Conservation (phyloP, 2,797 vertebrate genomes). For the Silurus lanzhouensis region DNA sequence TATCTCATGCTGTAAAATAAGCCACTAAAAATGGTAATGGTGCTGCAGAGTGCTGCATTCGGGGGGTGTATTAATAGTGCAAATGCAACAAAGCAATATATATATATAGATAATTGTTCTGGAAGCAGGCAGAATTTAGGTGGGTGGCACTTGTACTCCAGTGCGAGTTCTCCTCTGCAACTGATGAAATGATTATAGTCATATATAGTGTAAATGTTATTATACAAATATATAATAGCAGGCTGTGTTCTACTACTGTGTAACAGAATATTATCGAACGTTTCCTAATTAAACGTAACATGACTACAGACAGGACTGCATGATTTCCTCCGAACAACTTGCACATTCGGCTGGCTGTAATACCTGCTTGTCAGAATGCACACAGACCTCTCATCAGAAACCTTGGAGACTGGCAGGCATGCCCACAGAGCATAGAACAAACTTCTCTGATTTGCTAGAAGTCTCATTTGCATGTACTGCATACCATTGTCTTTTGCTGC, state of each 20-base stretch:
- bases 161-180: not conserved
- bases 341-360: not conserved
- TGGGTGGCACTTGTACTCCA: conserved; percentile 6
- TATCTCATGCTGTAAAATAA: not conserved
- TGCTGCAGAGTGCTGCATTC: conserved; percentile 14
- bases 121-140: not conserved
- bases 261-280: not conserved
- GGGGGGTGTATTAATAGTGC: not conserved
- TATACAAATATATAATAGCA: not conserved
- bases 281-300: not conserved
- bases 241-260: not conserved
- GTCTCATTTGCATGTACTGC: conserved; percentile 26
- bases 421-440: not conserved
- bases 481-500: conserved; percentile 17
- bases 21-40: conserved; percentile 15
- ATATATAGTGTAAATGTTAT: not conserved
- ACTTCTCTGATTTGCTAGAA: conserved; percentile 14
- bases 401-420: not conserved
- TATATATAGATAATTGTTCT: not conserved
- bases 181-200: conserved; percentile 9
- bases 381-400: not conserved
- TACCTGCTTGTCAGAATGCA: not conserved
- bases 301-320: conserved; percentile 12
- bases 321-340: not conserved
- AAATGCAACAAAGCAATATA: not conserved